These are phyloP conservation scores for Andrena hattorfiana DNA, from an alignment of 2,888 invertebrate genomes.

Conservation along the genomic window DNA sequence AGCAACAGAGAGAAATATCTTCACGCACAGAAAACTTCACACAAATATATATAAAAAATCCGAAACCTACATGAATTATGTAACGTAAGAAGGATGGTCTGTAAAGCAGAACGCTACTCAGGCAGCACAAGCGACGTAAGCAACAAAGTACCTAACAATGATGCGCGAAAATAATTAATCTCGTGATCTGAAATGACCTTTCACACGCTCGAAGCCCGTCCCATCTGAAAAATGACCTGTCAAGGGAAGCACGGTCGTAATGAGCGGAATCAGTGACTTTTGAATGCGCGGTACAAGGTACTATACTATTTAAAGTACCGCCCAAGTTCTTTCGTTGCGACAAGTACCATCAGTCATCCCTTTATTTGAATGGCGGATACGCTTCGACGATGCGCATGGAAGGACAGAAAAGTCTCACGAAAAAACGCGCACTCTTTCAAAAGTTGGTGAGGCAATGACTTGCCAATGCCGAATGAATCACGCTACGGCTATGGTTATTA, in stretches of 20 bases:
- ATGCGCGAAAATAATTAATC: conserved; percentile 34
- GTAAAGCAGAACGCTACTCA: not conserved
- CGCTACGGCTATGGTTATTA: conserved; percentile 1
- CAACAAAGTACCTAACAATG: not conserved
- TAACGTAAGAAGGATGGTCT: too few species aligned
- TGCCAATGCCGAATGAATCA: conserved; percentile 27
- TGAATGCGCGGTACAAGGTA: conserved; percentile 15
- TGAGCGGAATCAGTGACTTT: conserved; percentile 24
- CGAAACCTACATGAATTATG: too few species aligned
- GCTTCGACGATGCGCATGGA: not conserved
- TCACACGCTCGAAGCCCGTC: not conserved
- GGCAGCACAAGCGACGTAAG: not conserved
- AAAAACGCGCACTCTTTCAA: not conserved
- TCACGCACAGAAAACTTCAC: too few species aligned
- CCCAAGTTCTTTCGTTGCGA: conserved; percentile 25
- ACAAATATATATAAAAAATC: too few species aligned
- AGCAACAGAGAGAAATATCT: too few species aligned
- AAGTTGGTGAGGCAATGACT: conserved; percentile 1
- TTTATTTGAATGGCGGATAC: conserved; percentile 28
- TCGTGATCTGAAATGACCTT: conserved; percentile 11
- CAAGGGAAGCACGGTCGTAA: conserved; percentile 19
- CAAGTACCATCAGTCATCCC: conserved; percentile 44
- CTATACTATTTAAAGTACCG: conserved; percentile 7
- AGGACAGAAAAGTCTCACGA: not conserved
- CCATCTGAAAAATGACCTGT: conserved; percentile 32